Evolutionary conservation across 2,797 vertebrate species (phyloP).

Genomic region (Choloepus didactylus): DNA sequence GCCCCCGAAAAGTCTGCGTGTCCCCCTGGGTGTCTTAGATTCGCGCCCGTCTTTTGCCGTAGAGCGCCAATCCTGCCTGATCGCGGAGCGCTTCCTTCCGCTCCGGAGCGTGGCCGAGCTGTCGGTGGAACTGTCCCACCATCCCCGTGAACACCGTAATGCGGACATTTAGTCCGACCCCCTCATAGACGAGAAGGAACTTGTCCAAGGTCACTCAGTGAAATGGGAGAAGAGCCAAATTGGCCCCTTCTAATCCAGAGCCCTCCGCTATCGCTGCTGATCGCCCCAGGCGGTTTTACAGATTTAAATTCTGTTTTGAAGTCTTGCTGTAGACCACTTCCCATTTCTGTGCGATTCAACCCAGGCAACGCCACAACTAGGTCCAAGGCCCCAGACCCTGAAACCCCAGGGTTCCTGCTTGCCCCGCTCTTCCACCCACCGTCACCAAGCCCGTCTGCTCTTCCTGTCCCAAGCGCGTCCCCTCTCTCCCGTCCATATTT

Average conservation of each 20-base stretch:
- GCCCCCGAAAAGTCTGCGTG: not conserved
- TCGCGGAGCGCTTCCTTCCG: fast-evolving
- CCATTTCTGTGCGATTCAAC: not conserved
- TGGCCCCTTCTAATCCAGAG: not conserved
- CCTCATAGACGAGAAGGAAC: not conserved
- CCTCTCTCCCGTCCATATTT: not conserved
- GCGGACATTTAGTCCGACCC: not conserved
- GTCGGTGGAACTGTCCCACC: not conserved
- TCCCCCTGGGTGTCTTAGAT: not conserved
- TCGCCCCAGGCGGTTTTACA: fast-evolving
- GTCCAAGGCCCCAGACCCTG: not conserved
- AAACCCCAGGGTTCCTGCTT: not conserved
- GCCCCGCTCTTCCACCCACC: not conserved
- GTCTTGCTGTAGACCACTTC: not conserved
- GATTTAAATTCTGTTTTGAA: not conserved
- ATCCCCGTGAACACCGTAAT: fast-evolving
- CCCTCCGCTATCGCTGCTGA: no score
- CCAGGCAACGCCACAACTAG: not conserved
- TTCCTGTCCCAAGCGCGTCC: not conserved
- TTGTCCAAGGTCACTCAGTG: not conserved
- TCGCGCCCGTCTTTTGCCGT: not conserved
- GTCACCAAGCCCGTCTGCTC: not conserved
- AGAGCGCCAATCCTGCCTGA: not conserved
- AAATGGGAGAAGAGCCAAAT: not conserved
- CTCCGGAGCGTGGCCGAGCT: not conserved